Conservation (phyloP, 1,140 invertebrate species). For the Coboldia fuscipes region DNA sequence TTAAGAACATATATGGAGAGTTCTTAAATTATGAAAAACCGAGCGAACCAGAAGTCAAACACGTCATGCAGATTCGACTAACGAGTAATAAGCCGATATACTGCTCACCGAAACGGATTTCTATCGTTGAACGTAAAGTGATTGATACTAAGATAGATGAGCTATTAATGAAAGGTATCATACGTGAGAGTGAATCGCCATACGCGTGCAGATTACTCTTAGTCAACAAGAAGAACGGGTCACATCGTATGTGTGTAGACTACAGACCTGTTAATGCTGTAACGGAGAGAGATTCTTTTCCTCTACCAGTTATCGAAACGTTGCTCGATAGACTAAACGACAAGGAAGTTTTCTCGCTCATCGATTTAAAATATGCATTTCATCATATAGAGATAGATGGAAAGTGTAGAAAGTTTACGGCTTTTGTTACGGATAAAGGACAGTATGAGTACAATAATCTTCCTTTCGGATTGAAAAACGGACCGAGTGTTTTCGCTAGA, state of each 20-base stretch:
- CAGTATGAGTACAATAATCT: constrained; percentile 14
- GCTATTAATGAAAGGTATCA: constrained; percentile 6
- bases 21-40: no score
- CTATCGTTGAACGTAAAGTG: constrained; percentile 11
- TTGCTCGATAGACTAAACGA: constrained; percentile 8
- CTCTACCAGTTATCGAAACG: constrained; percentile 25
- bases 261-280: constrained; percentile 12
- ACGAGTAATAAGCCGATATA: no score
- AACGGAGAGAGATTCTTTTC: constrained; percentile 5
- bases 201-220: constrained; percentile 10
- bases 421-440: constrained; percentile 14
- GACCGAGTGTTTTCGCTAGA: constrained; percentile 7
- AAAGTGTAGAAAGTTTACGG: constrained; percentile 11
- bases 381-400: constrained; percentile 8
- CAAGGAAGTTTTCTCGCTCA: constrained; percentile 7
- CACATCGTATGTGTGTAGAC: constrained; percentile 11
- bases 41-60: no score
- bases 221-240: constrained; percentile 11
- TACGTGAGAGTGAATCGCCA: constrained; percentile 7
- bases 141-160: constrained; percentile 10
- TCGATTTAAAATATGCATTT: constrained; percentile 11
- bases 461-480: constrained; percentile 10
- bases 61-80: no score
- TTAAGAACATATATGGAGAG: no score
- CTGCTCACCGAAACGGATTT: no score